Percentiles rank a stretch among this genome's conserved stretches.
Conservation (phyloP, 2,888 invertebrate species). For the Campopleginae sp. region DNA sequence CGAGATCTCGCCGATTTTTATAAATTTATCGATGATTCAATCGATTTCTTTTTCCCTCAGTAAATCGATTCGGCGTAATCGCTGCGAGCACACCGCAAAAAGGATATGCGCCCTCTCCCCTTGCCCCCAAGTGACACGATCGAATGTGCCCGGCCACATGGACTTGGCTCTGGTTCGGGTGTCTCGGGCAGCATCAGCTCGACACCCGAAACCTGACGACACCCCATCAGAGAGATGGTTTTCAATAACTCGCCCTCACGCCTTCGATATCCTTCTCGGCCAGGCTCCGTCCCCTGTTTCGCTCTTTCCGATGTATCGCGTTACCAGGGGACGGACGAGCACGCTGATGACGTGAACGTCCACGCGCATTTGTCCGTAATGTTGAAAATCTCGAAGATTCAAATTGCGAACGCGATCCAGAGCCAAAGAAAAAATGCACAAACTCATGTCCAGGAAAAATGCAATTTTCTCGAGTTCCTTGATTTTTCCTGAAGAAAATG, state of each 20-base stretch:
- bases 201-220: conserved; percentile 64
- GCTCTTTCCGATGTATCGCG: conserved; percentile 18
- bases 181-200: conserved; percentile 51
- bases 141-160: conserved; percentile 61
- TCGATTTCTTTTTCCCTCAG: background rate
- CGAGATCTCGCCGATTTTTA: too few species aligned
- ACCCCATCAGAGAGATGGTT: conserved; percentile 36
- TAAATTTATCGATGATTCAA: too few species aligned
- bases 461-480: background rate
- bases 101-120: background rate
- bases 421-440: background rate
- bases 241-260: conserved; percentile 21
- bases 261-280: conserved; percentile 2
- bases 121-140: conserved; percentile 21
- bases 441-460: background rate
- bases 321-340: conserved; percentile 3
- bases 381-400: background rate
- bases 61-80: conserved; percentile 46
- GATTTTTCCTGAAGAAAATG: background rate
- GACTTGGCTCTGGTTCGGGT: conserved; percentile 60
- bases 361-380: background rate
- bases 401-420: background rate
- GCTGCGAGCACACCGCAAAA: conserved; percentile 17
- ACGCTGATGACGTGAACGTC: background rate
- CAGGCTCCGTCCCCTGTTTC: background rate